A percentile compares a stretch with the other conserved stretches of the same genome.
phyloP scores from a whole-genome alignment of 2,113 vertebrate genomes.

The Chiloscyllium plagiosum region DNA sequence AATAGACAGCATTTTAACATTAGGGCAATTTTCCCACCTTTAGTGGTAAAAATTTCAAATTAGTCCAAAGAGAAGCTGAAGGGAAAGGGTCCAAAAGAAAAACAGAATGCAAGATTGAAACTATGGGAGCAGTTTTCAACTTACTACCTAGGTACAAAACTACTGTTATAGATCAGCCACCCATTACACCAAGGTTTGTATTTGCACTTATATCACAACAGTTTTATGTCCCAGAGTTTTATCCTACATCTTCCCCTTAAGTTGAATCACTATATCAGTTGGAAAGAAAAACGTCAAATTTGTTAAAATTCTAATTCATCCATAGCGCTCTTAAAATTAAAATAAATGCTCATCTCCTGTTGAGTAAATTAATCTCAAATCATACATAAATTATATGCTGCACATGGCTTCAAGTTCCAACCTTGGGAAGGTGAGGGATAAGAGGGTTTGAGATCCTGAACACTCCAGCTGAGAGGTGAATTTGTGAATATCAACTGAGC shows the following conservation, averaged over 20 bases:
- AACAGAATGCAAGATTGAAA: slow-evolving; percentile 34
- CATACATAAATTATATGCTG: background rate
- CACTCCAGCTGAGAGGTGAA: background rate
- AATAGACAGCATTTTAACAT: background rate
- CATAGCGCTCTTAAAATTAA: background rate
- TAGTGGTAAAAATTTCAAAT: background rate
- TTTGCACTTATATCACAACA: background rate
- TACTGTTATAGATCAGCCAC: background rate
- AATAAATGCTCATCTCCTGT: background rate
- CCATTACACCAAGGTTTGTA: background rate
- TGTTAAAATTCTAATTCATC: background rate
- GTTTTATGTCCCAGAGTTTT: slow-evolving; percentile 38
- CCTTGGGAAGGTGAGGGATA: background rate
- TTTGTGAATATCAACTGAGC: background rate
- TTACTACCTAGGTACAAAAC: background rate
- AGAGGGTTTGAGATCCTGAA: background rate
- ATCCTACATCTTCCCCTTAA: background rate
- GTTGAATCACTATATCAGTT: background rate
- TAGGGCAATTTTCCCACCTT: background rate
- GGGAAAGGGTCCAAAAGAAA: slow-evolving; percentile 54
- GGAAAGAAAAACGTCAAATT: too few species aligned
- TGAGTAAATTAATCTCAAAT: background rate
- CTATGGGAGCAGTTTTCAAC: background rate
- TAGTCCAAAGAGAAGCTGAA: background rate
- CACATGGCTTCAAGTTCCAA: background rate